Evolutionary conservation across 2,888 invertebrate genomes (phyloP), one percentile per base, ranked within the genome.

Genomic region (Aethes cnicana): DNA sequence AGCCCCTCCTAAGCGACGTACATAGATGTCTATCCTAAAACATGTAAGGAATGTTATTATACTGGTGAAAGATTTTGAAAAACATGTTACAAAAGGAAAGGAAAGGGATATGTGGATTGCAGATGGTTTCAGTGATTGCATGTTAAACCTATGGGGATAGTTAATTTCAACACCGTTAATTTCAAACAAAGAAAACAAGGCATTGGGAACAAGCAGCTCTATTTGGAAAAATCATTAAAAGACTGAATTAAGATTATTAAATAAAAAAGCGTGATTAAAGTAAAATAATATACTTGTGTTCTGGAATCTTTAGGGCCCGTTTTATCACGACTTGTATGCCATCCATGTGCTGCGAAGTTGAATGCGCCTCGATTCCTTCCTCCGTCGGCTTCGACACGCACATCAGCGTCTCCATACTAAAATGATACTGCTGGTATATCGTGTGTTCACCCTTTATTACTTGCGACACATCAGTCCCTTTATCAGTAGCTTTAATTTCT

Each of bases 1-100:
- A 0, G 84, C 93, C 9, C 95, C 95, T 0, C 95, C 95, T 2
- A 95, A 62, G 43, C 95, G 90, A 35, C 92, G 88, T 0, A 94
- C 92, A 32, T 85, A 77, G 0, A 96, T 81, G 56, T 94, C 94
- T n/a, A 96, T 90, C 55, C 95, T 94, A 12, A 23, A 3, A 14
- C 6, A 21, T 18, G 4, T 11, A 20, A 4, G 4, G 6, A n/a
- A 9, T n/a, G 2, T 5, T 20, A 18, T 18, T 6, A 5, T 14
- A 20, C 3, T 8, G 18, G n/a, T n/a, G n/a, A n/a, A 32, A 14
- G 16, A 2, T 32, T 14, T n/a, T n/a, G n/a, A n/a, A n/a, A n/a
- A n/a, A n/a, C n/a, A n/a, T n/a, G n/a, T n/a, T n/a, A n/a, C n/a
- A n/a, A n/a, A n/a, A n/a, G n/a, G n/a, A n/a, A n/a, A n/a, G n/a